Evolutionary conservation across 2,113 vertebrate species (phyloP), one percentile per base, ranked within the genome.

Genomic region (Andinoacara biseriatus): DNA sequence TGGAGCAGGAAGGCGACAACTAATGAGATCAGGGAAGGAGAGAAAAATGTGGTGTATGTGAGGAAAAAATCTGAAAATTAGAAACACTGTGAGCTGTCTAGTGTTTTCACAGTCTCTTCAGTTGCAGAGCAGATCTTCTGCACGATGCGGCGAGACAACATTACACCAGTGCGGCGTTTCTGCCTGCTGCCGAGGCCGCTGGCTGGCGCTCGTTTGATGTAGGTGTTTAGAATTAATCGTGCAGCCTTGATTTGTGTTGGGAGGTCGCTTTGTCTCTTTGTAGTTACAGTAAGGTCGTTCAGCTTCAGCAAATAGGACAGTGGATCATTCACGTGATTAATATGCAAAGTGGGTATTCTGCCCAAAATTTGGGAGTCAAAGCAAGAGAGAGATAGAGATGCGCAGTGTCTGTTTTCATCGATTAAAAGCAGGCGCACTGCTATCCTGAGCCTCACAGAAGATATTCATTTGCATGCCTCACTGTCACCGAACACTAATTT

Each of bases 11-110:
- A 80, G 82, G 58, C 54, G 22, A 62, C 69, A 49, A 82, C 84
- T 87, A 87, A 91, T 74, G 80, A 90, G 84, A 77, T 80, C 80
- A 61, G 80, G 26, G 76, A n/a, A 65, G 72, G 78, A 52, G 82
- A 79, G 60, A 89, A 81, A 61, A 57, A 86, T 58, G 24, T 52
- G 62, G 35, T 8, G 67, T 26, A 80, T 67, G 74, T 59, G 85
- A 57, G 56, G 56, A 5, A n/a, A 58, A 74, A 80, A 83, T 82
- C 35, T 43, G 80, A 78, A 80, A 89, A 93, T 89, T 85, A 85
- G 83, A 80, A 86, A 86, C 86, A 77, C 78, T 74, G 90, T 18
- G 65, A 87, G 82, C 74, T 69, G 49, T 78, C 58, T 84, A 54
- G 22, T 52, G 46, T 72, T 52, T 72, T 72, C 65, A 72, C 65